Evolutionary conservation across 2,113 vertebrate genomes (phyloP).

Genomic region (Collichthys lucidus): DNA sequence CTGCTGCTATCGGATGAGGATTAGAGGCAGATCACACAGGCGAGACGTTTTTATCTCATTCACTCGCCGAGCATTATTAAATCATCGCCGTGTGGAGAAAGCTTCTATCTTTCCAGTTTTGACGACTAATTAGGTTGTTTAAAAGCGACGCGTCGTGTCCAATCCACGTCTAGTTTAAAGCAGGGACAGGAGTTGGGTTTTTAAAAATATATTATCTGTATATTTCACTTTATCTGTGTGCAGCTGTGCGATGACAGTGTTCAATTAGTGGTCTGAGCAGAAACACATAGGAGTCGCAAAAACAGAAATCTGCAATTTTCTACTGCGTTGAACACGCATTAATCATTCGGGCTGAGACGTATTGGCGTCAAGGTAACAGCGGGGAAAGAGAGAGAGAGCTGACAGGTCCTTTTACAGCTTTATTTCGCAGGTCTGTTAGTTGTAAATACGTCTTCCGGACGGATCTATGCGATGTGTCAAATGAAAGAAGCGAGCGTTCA

Average conservation of each 20-base stretch:
- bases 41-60: constrained; percentile 61
- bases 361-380: neutral
- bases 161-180: constrained; percentile 27
- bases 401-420: neutral
- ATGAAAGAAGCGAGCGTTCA: neutral
- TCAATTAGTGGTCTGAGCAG: constrained; percentile 34
- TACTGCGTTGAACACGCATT: neutral
- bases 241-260: constrained; percentile 20
- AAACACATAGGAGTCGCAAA: constrained; percentile 30
- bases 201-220: neutral
- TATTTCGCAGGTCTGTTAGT: neutral
- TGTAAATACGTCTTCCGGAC: neutral
- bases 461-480: neutral
- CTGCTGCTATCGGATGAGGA: constrained; percentile 73
- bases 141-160: constrained; percentile 51
- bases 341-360: neutral
- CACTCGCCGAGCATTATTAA: constrained; percentile 63
- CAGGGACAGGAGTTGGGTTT: neutral
- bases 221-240: too few species aligned
- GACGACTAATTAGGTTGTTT: constrained; percentile 64
- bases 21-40: constrained; percentile 68
- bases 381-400: neutral
- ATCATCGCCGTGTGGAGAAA: constrained; percentile 58
- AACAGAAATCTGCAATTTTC: neutral
- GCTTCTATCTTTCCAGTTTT: constrained; percentile 49